Percentiles rank a stretch among this genome's conserved stretches.
Evolutionary conservation across 2,113 vertebrate genomes (phyloP).

Genomic region (Agapornis roseicollis): DNA sequence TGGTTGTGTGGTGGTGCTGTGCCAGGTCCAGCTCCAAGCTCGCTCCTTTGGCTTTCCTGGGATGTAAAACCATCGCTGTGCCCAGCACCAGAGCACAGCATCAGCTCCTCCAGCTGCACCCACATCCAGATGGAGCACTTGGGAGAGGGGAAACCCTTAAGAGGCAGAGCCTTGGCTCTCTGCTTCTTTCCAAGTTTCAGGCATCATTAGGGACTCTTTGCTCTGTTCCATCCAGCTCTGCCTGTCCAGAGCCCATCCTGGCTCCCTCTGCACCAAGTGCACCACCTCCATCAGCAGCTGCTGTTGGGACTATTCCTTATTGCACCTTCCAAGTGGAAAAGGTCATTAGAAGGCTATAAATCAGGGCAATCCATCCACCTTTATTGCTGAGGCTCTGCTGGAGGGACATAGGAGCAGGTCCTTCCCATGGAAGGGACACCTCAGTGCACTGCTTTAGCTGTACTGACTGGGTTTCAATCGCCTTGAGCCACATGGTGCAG

Average conservation of each 20-base stretch:
- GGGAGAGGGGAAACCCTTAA: fast-evolving
- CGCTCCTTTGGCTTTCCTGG: not conserved
- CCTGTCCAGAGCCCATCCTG: not conserved
- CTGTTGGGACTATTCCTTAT: not conserved
- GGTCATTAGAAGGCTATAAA: constrained; percentile 4
- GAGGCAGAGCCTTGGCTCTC: not conserved
- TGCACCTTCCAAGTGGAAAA: not conserved
- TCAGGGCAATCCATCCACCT: not conserved
- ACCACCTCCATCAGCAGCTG: not conserved
- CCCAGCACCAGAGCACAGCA: fast-evolving
- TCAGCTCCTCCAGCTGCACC: too few species aligned
- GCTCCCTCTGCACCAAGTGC: not conserved
- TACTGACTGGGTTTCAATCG: constrained; percentile 9
- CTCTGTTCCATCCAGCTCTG: not conserved
- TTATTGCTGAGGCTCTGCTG: not conserved
- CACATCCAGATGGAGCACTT: fast-evolving
- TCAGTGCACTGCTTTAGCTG: not conserved
- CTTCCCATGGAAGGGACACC: not conserved
- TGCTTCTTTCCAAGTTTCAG: not conserved
- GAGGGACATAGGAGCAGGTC: not conserved
- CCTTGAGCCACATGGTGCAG: not conserved
- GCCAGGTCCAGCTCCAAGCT: not conserved
- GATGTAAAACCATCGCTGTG: fast-evolving
- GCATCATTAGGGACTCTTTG: not conserved
- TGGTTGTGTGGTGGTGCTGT: not conserved